Conservation (phyloP, 35 echinoderm and acorn worm genomes). For the Heliocidaris erythrogramma region DNA sequence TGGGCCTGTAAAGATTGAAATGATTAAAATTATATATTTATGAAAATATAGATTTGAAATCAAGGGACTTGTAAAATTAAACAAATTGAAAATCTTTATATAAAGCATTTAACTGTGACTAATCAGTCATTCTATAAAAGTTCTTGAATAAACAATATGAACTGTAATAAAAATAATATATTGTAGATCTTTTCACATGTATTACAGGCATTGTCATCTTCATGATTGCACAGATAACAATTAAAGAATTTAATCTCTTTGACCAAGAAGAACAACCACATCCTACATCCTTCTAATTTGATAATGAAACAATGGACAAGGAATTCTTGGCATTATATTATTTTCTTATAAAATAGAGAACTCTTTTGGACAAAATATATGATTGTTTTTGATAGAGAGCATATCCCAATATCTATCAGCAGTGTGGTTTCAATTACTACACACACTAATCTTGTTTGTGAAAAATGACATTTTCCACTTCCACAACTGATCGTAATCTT, state of each 20-base stretch:
- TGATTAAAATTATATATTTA: neutral
- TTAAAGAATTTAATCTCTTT: no score
- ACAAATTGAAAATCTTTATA: neutral
- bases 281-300: no score
- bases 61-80: neutral
- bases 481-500: neutral
- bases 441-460: slow-evolving; percentile 2
- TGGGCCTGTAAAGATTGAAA: slow-evolving; percentile 32
- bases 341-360: neutral
- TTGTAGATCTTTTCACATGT: no score
- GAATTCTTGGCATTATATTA: neutral
- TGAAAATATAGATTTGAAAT: neutral
- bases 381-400: neutral
- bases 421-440: neutral
- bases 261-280: no score
- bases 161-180: no score
- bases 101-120: neutral
- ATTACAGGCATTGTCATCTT: no score
- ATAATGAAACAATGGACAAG: neutral
- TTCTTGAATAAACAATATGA: no score
- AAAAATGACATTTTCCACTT: neutral
- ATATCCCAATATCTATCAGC: neutral
- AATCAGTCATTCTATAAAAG: neutral
- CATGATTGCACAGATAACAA: no score
- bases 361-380: neutral